These are phyloP conservation scores for Psilopogon haemacephalus DNA, from an alignment of 2,113 vertebrate genomes.

Conservation along the genomic window DNA sequence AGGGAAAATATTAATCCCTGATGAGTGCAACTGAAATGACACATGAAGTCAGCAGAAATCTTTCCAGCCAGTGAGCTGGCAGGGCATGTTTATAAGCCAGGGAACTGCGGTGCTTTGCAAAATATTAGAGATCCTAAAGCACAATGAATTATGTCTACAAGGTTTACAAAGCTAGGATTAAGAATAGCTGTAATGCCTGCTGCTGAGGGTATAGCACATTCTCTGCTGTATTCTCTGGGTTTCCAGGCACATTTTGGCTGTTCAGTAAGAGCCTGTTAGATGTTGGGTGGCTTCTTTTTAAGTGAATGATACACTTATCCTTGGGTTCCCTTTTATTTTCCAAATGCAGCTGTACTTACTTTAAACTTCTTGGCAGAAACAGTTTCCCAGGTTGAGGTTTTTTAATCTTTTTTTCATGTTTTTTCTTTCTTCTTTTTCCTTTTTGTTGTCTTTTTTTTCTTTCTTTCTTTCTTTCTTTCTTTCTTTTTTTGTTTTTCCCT, in stretches of 20 bases:
- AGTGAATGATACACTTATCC: neutral
- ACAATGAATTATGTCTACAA: neutral
- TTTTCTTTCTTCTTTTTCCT: too few species aligned
- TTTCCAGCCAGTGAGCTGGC: conserved; percentile 11
- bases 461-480: too few species aligned
- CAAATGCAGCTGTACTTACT: neutral
- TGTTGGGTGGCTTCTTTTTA: neutral
- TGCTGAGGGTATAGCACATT: neutral
- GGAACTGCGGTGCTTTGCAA: conserved; percentile 50
- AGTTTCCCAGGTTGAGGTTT: too few species aligned
- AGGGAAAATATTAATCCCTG: conserved; percentile 35
- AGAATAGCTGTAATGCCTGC: neutral
- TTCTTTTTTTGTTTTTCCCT: too few species aligned
- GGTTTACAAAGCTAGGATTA: conserved; percentile 52
- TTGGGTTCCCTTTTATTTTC: neutral
- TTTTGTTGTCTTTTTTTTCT: neutral
- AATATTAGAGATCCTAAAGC: conserved; percentile 19
- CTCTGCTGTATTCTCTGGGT: neutral
- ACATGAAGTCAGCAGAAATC: conserved; percentile 59
- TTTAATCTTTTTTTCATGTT: too few species aligned
- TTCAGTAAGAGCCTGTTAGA: neutral
- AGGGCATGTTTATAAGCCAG: neutral
- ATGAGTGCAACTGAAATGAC: conserved; percentile 20
- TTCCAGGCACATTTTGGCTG: neutral
- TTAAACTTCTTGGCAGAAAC: neutral